Percentiles rank a stretch among this genome's conserved stretches.
Evolutionary conservation across 2,888 invertebrate genomes (phyloP).

Genomic region (Heliconius sara): DNA sequence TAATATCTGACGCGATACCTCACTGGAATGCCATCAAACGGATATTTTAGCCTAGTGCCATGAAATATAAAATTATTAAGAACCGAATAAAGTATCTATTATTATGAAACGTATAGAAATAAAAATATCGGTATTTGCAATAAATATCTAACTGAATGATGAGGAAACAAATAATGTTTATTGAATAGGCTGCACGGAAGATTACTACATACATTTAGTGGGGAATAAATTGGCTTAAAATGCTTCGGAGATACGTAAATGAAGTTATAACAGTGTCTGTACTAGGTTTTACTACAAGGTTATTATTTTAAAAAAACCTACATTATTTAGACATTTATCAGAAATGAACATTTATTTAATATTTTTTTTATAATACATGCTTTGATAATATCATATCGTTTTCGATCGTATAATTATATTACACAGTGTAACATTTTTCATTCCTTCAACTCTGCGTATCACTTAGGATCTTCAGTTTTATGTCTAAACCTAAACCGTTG

Average conservation of each 20-base stretch:
- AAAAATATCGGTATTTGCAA: constrained; percentile 70
- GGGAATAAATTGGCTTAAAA: constrained; percentile 48
- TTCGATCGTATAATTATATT: no score
- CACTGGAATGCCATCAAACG: constrained; percentile 69
- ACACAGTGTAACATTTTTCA: neutral
- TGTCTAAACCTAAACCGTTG: constrained; percentile 62
- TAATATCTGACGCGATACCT: constrained; percentile 62
- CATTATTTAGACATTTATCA: neutral
- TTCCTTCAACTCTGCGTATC: neutral
- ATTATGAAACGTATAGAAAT: constrained; percentile 52
- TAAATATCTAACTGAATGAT: constrained; percentile 60
- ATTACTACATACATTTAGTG: constrained; percentile 47
- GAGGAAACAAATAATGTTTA: constrained; percentile 48
- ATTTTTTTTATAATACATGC: no score
- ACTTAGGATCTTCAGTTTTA: constrained; percentile 17
- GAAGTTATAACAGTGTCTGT: constrained; percentile 33
- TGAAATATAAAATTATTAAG: constrained; percentile 59
- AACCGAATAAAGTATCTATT: constrained; percentile 43
- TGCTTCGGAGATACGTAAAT: constrained; percentile 45
- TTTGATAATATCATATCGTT: neutral
- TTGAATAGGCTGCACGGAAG: constrained; percentile 47
- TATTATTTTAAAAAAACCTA: neutral
- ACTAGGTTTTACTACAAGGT: constrained; percentile 4
- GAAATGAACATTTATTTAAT: neutral
- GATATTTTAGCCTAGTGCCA: constrained; percentile 62